Evolutionary conservation across 1,140 invertebrate genomes (phyloP).

Genomic region (Drosophila simulans): DNA sequence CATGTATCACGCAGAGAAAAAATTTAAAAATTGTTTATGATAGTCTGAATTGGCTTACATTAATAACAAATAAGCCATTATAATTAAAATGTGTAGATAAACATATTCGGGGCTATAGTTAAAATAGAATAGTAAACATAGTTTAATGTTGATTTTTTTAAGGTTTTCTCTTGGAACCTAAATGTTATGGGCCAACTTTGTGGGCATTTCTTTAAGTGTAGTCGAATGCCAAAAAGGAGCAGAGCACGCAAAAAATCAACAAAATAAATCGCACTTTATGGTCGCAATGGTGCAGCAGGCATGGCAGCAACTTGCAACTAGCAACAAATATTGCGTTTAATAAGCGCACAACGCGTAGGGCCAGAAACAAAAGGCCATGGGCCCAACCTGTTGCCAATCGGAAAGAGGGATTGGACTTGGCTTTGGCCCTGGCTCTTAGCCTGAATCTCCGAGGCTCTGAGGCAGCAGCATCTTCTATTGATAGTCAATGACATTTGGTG

Average conservation of each 20-base stretch:
- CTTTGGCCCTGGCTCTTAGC: slow-evolving; percentile 27
- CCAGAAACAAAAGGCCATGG: slow-evolving; percentile 73
- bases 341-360: slow-evolving; percentile 71
- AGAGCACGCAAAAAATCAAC: slow-evolving; percentile 77
- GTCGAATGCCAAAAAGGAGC: slow-evolving; percentile 26
- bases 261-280: slow-evolving; percentile 83
- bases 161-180: no score
- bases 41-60: no score
- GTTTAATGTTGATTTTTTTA: no score
- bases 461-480: slow-evolving; percentile 72
- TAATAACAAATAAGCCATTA: neutral
- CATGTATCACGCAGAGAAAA: neutral
- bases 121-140: no score
- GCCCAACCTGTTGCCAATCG: slow-evolving; percentile 48
- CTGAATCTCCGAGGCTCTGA: slow-evolving; percentile 52
- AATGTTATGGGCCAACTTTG: no score
- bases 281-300: slow-evolving; percentile 26
- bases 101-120: no score
- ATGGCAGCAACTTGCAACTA: slow-evolving; percentile 41
- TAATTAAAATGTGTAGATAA: no score
- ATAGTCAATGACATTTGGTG: slow-evolving; percentile 84
- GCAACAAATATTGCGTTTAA: slow-evolving; percentile 83
- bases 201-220: neutral
- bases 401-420: slow-evolving; percentile 25
- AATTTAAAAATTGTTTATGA: neutral